Evolutionary conservation across 2,797 vertebrate genomes (phyloP), one percentile per base, ranked within the genome.

Genomic region (Calcarius lapponicus): DNA sequence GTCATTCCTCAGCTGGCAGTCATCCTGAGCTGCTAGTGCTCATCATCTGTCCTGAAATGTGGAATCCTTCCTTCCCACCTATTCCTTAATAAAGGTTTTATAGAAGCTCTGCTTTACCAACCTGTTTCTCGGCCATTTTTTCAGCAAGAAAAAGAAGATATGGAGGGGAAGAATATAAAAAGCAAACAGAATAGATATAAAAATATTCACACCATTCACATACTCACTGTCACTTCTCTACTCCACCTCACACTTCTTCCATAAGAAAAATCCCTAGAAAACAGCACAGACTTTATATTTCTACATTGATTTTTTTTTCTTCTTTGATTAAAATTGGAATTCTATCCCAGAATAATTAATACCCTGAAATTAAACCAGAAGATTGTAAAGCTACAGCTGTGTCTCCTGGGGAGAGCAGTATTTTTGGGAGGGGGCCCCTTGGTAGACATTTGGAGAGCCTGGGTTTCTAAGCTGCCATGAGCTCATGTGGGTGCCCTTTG

Each of bases 21-120:
- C 91, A 83, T 56, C 45, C 36, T 24, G 58, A 65, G 64, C 57
- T 83, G 79, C 74, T 69, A 18, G 28, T 80, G 47, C 70, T 93
- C 87, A 71, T 71, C 71, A 61, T 57, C 73, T 65, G 34, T 29
- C 64, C 45, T 5, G 26, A 78, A 87, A 72, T 0, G 34, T 61
- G 70, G 60, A 74, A 83, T 94, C 15, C 24, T 51, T 93, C 69
- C 70, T 88, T 78, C 95, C 85, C 74, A 88, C 56, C 70, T 51
- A 29, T 56, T 57, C 76, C 40, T 51, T 67, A 31, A 60, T 8
- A 70, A 53, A 90, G 72, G 51, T 40, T 94, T 92, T 79, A 18
- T 6, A 88, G 70, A 53, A 82, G 40, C 20, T 73, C 38, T 74
- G 45, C 50, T 67, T 76, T 70, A 80, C 36, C 3, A 0, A 61